Conservation (phyloP, 2,797 vertebrate species). For the Cynodonichthys magdalenae region DNA sequence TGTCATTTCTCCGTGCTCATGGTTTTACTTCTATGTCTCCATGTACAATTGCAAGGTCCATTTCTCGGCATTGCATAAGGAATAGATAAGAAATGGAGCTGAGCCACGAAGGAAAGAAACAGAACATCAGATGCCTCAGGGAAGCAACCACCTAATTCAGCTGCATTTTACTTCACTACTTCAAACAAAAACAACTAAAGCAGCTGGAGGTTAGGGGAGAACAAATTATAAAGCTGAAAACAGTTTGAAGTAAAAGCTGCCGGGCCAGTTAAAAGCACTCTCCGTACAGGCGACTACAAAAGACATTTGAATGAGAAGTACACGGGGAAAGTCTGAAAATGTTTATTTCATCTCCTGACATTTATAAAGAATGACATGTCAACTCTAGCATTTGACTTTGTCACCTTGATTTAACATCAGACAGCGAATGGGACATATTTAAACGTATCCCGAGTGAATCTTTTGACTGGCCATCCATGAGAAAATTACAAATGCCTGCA, state of each 20-base stretch:
- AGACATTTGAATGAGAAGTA: conserved; percentile 12
- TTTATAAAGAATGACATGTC: conserved; percentile 43
- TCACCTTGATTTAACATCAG: conserved; percentile 40
- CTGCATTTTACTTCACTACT: conserved; percentile 73
- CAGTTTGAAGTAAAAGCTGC: conserved; percentile 50
- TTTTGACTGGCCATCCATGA: conserved; percentile 21
- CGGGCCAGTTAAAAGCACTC: conserved; percentile 29
- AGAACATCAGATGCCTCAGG: conserved; percentile 72
- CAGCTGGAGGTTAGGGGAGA: conserved; percentile 33
- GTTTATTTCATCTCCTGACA: conserved; percentile 18
- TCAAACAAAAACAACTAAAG: conserved; percentile 59
- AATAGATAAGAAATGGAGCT: conserved; percentile 36
- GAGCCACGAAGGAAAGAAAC: conserved; percentile 36
- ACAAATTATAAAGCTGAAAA: conserved; percentile 17
- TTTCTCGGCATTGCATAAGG: conserved; percentile 68
- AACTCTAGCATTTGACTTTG: conserved; percentile 47
- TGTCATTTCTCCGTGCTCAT: conserved; percentile 14
- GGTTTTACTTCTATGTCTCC: conserved; percentile 9
- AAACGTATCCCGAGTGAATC: conserved; percentile 22
- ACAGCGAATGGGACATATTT: conserved; percentile 25
- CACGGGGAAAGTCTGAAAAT: conserved; percentile 8
- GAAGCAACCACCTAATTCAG: conserved; percentile 71
- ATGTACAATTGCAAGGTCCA: conserved; percentile 53
- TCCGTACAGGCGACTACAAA: conserved; percentile 27
- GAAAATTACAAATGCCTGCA: conserved; percentile 20